A percentile compares a stretch with the other conserved stretches of the same genome.
These are phyloP conservation scores for Drosophila erecta DNA, from an alignment of 1,140 invertebrate species.

Conservation along the genomic window DNA sequence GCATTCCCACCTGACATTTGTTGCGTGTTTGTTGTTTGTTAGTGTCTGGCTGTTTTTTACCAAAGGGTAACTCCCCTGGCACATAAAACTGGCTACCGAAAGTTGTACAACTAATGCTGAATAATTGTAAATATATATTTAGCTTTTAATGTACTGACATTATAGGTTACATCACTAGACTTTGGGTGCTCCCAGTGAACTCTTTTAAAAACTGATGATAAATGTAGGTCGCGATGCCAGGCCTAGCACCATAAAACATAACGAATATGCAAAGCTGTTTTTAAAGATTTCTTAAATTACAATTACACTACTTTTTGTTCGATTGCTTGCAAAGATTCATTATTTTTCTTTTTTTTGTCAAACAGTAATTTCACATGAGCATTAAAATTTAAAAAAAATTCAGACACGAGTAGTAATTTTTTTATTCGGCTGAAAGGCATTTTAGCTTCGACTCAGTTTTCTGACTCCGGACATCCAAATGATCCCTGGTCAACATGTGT, in stretches of 20 bases:
- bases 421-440: slow-evolving; percentile 13
- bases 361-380: not conserved
- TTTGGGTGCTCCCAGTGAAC: not conserved
- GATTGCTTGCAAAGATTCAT: not conserved
- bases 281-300: no score
- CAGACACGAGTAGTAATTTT: not conserved
- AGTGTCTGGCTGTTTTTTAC: slow-evolving; percentile 9
- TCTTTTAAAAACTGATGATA: not conserved
- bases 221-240: not conserved
- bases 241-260: not conserved
- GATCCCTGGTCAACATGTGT: slow-evolving; percentile 56
- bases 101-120: slow-evolving; percentile 12
- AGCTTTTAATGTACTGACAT: not conserved
- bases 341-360: not conserved
- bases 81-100: slow-evolving; percentile 8
- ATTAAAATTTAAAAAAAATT: not conserved
- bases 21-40: slow-evolving; percentile 62
- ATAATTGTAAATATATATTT: slow-evolving; percentile 2
- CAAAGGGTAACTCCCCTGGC: slow-evolving; percentile 27
- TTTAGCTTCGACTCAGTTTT: slow-evolving; percentile 18
- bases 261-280: not conserved
- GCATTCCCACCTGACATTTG: slow-evolving; percentile 63
- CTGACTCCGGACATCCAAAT: slow-evolving; percentile 70
- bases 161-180: not conserved
- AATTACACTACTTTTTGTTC: not conserved